phyloP scores from a whole-genome alignment of 1,140 invertebrate genomes.

The Drosophila melanogaster region DNA sequence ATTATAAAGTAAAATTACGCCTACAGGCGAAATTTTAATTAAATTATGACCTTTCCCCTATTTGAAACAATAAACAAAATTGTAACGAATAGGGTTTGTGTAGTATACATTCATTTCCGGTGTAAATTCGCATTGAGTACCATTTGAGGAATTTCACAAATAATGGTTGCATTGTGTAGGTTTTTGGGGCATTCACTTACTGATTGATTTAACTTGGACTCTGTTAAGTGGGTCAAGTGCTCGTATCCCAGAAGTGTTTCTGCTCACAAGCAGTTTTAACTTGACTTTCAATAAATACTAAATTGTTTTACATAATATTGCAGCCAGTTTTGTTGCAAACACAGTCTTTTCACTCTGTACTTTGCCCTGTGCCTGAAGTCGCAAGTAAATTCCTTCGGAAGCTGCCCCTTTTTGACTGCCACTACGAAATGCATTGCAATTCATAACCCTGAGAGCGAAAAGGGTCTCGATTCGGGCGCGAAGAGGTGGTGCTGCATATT shows the following conservation, averaged over 20 bases:
- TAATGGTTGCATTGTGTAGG: background rate
- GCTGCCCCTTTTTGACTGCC: slow-evolving; percentile 15
- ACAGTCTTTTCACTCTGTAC: slow-evolving; percentile 1
- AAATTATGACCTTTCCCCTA: slow-evolving; percentile 15
- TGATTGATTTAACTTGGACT: background rate
- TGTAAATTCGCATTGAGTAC: too few species aligned
- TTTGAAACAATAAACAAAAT: background rate
- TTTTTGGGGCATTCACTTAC: background rate
- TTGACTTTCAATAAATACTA: slow-evolving; percentile 32
- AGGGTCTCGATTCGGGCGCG: slow-evolving; percentile 18
- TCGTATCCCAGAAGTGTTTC: background rate
- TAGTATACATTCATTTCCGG: background rate
- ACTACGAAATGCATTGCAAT: slow-evolving; percentile 65
- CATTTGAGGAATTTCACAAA: background rate
- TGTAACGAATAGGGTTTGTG: background rate
- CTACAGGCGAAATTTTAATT: slow-evolving; percentile 22
- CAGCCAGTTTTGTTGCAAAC: background rate
- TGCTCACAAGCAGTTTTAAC: background rate
- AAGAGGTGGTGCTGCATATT: slow-evolving; percentile 48
- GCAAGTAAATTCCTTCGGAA: slow-evolving; percentile 7
- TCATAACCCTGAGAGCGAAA: slow-evolving; percentile 37
- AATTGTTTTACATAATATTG: slow-evolving; percentile 7
- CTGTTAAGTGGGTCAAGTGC: background rate
- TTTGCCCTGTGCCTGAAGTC: background rate
- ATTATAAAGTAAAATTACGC: slow-evolving; percentile 18